Evolutionary conservation across 2,113 vertebrate genomes (phyloP), one percentile per base, ranked within the genome.

Genomic region (Sylvia atricapilla): DNA sequence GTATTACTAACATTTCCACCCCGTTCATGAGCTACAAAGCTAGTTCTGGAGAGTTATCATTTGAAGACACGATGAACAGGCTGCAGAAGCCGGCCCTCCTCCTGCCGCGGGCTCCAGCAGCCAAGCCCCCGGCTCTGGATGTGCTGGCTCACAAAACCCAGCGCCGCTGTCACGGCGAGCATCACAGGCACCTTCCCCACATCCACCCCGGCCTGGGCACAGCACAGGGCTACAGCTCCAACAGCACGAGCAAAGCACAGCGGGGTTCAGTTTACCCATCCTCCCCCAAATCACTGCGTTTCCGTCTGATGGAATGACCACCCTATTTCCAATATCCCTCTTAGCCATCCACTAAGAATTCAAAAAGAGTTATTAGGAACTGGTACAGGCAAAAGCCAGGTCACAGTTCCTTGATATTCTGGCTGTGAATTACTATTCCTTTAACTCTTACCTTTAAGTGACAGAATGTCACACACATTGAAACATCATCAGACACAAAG

Each of bases 21-120:
- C 47, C 7, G 5, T 7, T 69, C 22, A 77, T 35, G 25, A 70
- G 23, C 22, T 0, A 4, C 13, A 20, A 43, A 63, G 47, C n/a
- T 21, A 2, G 17, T 41, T 74, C n/a, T 24, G 17, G 69, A 75
- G 19, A 28, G 16, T 17, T 15, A 0, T 22, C 25, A 6, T 70
- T 15, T 6, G 25, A 33, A 49, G 41, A 0, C 2, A 9, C 0
- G 25, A 10, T 1, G 16, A 28, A 9, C 3, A 43, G 55, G 33
- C 60, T 39, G 33, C 7, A 55, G 66, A 74, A 24, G 11, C 5
- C 81, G 37, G 55, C 10, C 21, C 19, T 6, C 22, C 35, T 69
- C 59, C 70, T 18, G 28, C 46, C 6, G 3, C 1, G 1, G 37
- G 8, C 22, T 21, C 33, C 55, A 63, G 58, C 35, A 28, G 44